phyloP scores from a whole-genome alignment of 2,113 vertebrate genomes.

The Cololabis saira region DNA sequence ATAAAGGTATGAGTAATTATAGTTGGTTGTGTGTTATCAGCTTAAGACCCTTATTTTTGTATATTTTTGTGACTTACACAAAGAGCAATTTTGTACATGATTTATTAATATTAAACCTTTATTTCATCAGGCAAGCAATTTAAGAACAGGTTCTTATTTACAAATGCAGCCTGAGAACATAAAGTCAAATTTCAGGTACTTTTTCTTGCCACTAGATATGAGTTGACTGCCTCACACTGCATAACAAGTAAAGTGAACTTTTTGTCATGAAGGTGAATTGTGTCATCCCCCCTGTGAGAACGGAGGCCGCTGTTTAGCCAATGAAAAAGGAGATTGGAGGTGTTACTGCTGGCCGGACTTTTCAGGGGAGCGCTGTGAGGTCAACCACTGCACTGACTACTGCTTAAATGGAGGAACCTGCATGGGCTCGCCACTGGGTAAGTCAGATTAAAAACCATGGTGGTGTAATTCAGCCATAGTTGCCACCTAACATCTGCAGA shows the following conservation, averaged over 20 bases:
- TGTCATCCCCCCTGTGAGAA: slow-evolving; percentile 94
- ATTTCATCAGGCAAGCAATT: no score
- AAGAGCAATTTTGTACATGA: no score
- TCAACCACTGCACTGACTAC: slow-evolving; percentile 94
- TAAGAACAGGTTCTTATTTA: no score
- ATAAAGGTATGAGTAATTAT: no score
- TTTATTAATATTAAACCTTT: no score
- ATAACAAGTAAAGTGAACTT: slow-evolving; percentile 23
- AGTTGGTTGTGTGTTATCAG: no score
- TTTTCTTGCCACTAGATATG: background rate
- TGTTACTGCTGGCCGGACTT: slow-evolving; percentile 98
- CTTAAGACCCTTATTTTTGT: no score
- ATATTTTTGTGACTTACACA: no score
- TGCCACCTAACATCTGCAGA: no score
- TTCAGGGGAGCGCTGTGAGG: slow-evolving; percentile 94
- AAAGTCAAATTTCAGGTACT: no score
- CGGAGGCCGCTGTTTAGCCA: slow-evolving; percentile 93
- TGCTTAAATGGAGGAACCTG: slow-evolving; percentile 97
- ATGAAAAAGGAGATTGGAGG: slow-evolving; percentile 92
- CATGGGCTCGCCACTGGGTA: slow-evolving; percentile 90
- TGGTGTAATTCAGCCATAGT: background rate
- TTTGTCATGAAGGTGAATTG: slow-evolving; percentile 85
- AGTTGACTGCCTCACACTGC: slow-evolving; percentile 22
- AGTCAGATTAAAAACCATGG: slow-evolving; percentile 35
- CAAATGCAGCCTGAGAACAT: no score